Conservation (phyloP, 2,888 invertebrate genomes). For the Cristatella mucedo region DNA sequence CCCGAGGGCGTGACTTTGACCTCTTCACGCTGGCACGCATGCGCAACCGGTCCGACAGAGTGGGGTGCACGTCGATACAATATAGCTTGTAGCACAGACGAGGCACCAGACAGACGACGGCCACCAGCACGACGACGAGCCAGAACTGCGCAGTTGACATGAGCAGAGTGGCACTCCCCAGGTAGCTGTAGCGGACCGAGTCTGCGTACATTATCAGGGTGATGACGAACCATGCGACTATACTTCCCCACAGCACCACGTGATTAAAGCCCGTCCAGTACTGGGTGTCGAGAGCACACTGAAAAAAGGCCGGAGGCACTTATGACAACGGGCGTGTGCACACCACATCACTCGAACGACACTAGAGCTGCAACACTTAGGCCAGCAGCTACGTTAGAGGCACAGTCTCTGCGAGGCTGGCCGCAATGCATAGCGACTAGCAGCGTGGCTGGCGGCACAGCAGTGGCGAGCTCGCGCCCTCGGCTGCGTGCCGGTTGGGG, state of each 20-base stretch:
- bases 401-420: too few species aligned
- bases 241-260: constrained; percentile 89
- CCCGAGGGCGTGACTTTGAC: constrained; percentile 25
- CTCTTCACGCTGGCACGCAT: constrained; percentile 55
- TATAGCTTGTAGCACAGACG: constrained; percentile 87
- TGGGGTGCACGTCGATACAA: constrained; percentile 73
- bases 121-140: constrained; percentile 47
- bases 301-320: too few species aligned
- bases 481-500: too few species aligned
- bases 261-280: constrained; percentile 98
- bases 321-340: too few species aligned
- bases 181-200: constrained; percentile 46
- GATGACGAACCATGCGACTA: constrained; percentile 81
- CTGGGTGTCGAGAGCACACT: constrained; percentile 91
- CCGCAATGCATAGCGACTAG: too few species aligned
- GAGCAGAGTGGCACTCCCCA: constrained; percentile 34
- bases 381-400: too few species aligned
- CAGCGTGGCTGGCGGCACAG: too few species aligned
- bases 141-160: constrained; percentile 69
- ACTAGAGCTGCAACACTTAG: too few species aligned
- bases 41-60: constrained; percentile 75
- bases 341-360: too few species aligned
- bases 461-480: too few species aligned
- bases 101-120: constrained; percentile 72
- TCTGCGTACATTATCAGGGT: constrained; percentile 84